phyloP scores from a whole-genome alignment of 2,797 vertebrate genomes.

The Sebastes jordani region DNA sequence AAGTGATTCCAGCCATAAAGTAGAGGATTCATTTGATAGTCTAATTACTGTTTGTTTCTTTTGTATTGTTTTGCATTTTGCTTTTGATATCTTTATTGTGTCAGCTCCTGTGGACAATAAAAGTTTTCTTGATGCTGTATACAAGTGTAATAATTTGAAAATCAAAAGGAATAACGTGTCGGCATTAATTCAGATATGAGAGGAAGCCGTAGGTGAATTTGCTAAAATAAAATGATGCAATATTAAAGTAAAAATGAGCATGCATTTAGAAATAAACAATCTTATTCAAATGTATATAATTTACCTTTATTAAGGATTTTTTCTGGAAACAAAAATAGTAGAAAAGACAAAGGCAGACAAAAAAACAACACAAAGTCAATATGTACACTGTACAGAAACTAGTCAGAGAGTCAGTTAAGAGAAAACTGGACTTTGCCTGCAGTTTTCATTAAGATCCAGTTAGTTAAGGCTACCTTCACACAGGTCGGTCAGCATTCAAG shows the following conservation, averaged over 20 bases:
- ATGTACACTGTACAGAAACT: constrained; percentile 72
- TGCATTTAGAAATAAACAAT: not conserved
- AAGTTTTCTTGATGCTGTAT: constrained; percentile 46
- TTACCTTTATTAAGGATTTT: constrained; percentile 70
- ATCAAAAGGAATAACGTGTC: not conserved
- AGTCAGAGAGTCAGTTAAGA: constrained; percentile 38
- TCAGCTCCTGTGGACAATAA: constrained; percentile 76
- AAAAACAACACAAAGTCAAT: constrained; percentile 18
- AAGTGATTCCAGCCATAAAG: constrained; percentile 38
- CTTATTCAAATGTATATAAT: constrained; percentile 41
- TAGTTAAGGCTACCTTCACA: constrained; percentile 54
- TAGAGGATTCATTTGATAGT: constrained; percentile 44
- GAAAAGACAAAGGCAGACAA: constrained; percentile 53
- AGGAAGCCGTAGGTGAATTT: not conserved
- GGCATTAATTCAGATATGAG: not conserved
- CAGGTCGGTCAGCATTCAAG: constrained; percentile 63
- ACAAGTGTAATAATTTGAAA: constrained; percentile 21
- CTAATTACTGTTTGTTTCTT: constrained; percentile 45
- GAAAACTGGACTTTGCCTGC: constrained; percentile 41
- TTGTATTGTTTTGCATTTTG: constrained; percentile 52
- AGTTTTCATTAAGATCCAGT: constrained; percentile 58
- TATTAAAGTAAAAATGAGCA: not conserved
- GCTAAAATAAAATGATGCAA: not conserved
- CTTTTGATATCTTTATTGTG: constrained; percentile 58
- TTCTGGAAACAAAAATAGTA: constrained; percentile 41